Percentiles rank a stretch among this genome's conserved stretches.
Conservation (phyloP, 2,888 invertebrate species). For the Slavum lentiscoides region DNA sequence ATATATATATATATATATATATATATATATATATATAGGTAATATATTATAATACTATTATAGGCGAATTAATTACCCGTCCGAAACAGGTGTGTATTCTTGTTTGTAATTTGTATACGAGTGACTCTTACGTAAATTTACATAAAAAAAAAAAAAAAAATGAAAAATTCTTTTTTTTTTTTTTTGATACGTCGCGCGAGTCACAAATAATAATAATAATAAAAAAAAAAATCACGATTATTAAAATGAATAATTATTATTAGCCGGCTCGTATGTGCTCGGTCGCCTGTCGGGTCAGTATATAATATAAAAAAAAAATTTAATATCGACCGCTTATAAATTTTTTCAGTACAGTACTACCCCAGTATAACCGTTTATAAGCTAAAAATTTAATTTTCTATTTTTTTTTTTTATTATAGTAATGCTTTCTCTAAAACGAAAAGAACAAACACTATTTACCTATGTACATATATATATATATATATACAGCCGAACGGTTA, state of each 20-base stretch:
- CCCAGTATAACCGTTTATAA: not conserved
- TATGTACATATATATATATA: no score
- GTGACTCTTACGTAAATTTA: not conserved
- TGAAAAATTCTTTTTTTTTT: not conserved
- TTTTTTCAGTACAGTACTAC: no score
- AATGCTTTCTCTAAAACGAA: constrained; percentile 21
- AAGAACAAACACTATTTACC: not conserved
- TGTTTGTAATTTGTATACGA: no score
- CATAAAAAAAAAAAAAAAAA: not conserved
- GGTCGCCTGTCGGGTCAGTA: not conserved
- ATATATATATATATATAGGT: no score
- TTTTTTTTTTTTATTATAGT: not conserved
- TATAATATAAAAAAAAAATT: not conserved
- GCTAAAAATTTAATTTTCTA: not conserved
- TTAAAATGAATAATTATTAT: constrained; percentile 12
- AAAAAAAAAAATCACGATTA: constrained; percentile 1
- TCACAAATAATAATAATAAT: not conserved
- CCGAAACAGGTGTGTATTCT: constrained; percentile 8
- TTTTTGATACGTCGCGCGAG: constrained; percentile 7
- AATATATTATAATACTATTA: no score
- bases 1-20: no score
- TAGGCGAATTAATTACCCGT: constrained; percentile 5
- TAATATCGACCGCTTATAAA: not conserved
- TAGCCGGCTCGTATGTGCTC: not conserved
- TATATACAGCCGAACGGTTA: not conserved